A percentile compares a stretch with the other conserved stretches of the same genome.
Evolutionary conservation across 2,113 vertebrate species (phyloP).

Genomic region (Lagopus leucura): DNA sequence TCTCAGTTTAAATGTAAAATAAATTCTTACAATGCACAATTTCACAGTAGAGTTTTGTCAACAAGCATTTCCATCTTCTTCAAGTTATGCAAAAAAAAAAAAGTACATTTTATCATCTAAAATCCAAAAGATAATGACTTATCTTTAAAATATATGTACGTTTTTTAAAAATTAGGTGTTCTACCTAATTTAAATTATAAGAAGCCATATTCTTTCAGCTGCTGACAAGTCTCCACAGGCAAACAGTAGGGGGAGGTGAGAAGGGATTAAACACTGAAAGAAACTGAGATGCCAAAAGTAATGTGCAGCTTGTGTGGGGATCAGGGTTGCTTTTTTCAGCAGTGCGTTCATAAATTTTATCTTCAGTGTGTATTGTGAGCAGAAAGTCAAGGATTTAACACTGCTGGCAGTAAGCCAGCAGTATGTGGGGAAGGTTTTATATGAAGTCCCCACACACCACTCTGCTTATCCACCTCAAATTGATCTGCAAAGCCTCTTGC

Average conservation of each 20-base stretch:
- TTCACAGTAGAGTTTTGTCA: conserved; percentile 10
- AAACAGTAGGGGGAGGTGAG: neutral
- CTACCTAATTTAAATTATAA: neutral
- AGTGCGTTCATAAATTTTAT: conserved; percentile 41
- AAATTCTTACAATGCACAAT: neutral
- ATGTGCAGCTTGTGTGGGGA: conserved; percentile 8
- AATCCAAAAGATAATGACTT: neutral
- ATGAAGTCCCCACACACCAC: neutral
- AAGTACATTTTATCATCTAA: neutral
- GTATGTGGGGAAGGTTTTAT: neutral
- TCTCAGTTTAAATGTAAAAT: neutral
- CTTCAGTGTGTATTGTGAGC: neutral
- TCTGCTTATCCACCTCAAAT: neutral
- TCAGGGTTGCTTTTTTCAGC: neutral
- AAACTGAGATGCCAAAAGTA: conserved; percentile 27
- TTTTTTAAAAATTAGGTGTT: neutral
- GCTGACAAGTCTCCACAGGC: neutral
- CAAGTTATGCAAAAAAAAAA: neutral
- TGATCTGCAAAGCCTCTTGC: neutral
- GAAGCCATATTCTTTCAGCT: neutral
- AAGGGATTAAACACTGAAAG: conserved; percentile 11
- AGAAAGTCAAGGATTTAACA: conserved; percentile 45
- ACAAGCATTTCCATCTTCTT: neutral
- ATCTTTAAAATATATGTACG: too few relatives aligned
- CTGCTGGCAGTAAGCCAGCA: neutral